phyloP scores from a whole-genome alignment of 2,113 vertebrate species.

The Apistogramma diplotaenia region DNA sequence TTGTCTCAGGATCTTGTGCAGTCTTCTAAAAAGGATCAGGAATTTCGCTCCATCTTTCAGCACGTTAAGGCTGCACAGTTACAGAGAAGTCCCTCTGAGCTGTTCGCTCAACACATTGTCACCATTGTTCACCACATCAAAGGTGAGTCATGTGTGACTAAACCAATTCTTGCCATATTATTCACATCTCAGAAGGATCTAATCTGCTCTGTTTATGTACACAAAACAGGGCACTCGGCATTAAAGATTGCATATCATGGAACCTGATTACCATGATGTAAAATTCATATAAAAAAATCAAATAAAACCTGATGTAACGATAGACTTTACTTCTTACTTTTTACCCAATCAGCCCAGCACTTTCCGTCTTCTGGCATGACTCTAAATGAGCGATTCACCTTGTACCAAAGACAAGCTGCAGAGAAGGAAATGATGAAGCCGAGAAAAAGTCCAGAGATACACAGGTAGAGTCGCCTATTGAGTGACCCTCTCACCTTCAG shows the following conservation, averaged over 20 bases:
- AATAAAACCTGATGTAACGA: background rate
- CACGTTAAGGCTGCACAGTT: constrained; percentile 87
- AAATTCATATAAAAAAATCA: fast-evolving
- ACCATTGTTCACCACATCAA: constrained; percentile 94
- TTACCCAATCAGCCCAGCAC: constrained; percentile 85
- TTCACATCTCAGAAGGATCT: background rate
- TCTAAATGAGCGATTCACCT: constrained; percentile 94
- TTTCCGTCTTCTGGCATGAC: constrained; percentile 92
- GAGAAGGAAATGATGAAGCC: constrained; percentile 92
- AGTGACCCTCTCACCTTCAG: constrained; percentile 62
- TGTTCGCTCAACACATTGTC: constrained; percentile 97
- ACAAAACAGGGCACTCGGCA: background rate
- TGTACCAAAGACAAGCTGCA: constrained; percentile 93
- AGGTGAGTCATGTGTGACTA: constrained; percentile 76
- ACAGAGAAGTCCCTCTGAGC: constrained; percentile 87
- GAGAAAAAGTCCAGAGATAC: constrained; percentile 98
- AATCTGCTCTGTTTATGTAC: background rate
- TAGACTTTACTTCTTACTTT: background rate
- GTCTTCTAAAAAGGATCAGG: constrained; percentile 90
- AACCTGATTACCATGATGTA: background rate
- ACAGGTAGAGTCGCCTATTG: constrained; percentile 84
- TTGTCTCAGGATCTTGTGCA: constrained; percentile 91
- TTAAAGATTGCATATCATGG: background rate
- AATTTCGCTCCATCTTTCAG: constrained; percentile 93
- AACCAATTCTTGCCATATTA: background rate